Conservation (phyloP, 2,888 invertebrate species). For the Caenorhabditis sp. region DNA sequence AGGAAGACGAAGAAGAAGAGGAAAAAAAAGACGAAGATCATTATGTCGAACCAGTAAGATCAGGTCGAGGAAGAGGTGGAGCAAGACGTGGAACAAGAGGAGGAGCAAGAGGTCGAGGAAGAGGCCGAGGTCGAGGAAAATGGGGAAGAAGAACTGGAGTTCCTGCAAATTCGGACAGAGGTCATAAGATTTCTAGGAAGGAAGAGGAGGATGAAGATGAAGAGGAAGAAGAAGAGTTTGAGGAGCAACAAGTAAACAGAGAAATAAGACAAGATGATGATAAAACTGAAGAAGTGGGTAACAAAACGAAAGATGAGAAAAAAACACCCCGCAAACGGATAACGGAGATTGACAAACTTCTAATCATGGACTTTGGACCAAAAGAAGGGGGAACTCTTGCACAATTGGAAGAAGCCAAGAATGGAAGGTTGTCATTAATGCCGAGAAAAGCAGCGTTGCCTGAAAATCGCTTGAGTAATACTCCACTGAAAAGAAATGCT, state of each 20-base stretch:
- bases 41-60: no score
- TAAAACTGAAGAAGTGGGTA: conserved; percentile 15
- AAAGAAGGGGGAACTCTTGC: conserved; percentile 9
- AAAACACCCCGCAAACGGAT: conserved; percentile 3
- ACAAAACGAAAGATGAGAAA: conserved; percentile 64
- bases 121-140: conserved; percentile 43
- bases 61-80: background rate
- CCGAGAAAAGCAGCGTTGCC: background rate
- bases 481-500: background rate
- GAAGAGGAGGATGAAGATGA: no score
- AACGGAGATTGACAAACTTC: background rate
- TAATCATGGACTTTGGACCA: conserved; percentile 14
- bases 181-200: no score
- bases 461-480: background rate
- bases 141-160: no score
- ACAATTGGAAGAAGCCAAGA: background rate
- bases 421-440: background rate
- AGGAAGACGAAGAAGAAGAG: conserved; percentile 48
- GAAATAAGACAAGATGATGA: background rate
- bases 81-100: background rate
- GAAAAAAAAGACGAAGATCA: background rate
- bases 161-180: no score
- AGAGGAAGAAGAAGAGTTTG: background rate
- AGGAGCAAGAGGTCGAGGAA: conserved; percentile 63
- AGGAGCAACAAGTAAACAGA: background rate